These are phyloP conservation scores for Drosophila aldrichi DNA, from an alignment of 2,888 invertebrate genomes.

Conservation along the genomic window DNA sequence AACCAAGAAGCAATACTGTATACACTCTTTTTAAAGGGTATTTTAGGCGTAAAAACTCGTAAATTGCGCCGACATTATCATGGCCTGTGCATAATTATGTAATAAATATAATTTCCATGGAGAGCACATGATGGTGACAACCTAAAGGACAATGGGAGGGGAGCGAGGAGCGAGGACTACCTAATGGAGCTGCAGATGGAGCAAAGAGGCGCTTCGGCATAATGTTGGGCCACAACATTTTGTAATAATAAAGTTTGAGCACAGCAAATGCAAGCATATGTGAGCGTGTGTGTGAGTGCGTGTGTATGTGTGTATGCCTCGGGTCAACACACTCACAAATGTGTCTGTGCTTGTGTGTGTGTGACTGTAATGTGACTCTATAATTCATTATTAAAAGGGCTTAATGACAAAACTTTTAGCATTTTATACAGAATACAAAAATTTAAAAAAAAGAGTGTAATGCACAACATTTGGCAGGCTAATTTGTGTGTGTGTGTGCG, in stretches of 20 bases:
- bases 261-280: slow-evolving; percentile 24
- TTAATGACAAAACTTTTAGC: slow-evolving; percentile 75
- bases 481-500: not conserved
- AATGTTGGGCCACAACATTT: slow-evolving; percentile 42
- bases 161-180: not conserved
- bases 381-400: slow-evolving; percentile 78
- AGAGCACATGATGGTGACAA: slow-evolving; percentile 29
- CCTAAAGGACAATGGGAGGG: not conserved
- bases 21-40: not conserved
- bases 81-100: slow-evolving; percentile 74
- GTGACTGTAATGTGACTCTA: slow-evolving; percentile 46
- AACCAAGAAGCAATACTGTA: too few species aligned
- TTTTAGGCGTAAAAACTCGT: slow-evolving; percentile 29
- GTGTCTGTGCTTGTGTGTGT: slow-evolving; percentile 29
- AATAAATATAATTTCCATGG: slow-evolving; percentile 75
- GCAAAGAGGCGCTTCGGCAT: slow-evolving; percentile 14
- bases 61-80: slow-evolving; percentile 34
- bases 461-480: slow-evolving; percentile 25
- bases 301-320: slow-evolving; percentile 24
- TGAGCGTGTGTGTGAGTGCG: slow-evolving; percentile 8
- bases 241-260: slow-evolving; percentile 45
- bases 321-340: slow-evolving; percentile 47
- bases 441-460: slow-evolving; percentile 8
- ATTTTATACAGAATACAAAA: slow-evolving; percentile 44
- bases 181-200: slow-evolving; percentile 13